Conservation (phyloP, 2,113 vertebrate genomes). For the Psettodes erumei region DNA sequence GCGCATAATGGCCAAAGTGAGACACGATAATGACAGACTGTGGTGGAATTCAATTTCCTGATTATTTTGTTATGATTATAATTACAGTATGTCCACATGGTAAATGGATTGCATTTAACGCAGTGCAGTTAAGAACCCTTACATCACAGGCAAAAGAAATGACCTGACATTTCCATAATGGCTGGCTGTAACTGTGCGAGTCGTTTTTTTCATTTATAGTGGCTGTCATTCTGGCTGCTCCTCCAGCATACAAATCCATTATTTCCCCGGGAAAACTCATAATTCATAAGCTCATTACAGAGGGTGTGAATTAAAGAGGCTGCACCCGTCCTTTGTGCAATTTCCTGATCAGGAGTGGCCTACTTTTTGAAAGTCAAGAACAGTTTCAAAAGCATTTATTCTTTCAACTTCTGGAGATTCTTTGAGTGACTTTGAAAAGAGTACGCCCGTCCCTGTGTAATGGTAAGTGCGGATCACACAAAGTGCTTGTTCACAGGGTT, state of each 20-base stretch:
- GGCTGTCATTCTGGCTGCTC: constrained; percentile 68
- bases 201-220: constrained; percentile 69
- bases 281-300: constrained; percentile 82
- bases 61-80: constrained; percentile 76
- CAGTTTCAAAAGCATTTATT: constrained; percentile 55
- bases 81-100: constrained; percentile 59
- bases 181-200: constrained; percentile 63
- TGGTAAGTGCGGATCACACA: constrained; percentile 35
- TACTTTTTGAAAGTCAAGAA: constrained; percentile 76
- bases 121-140: constrained; percentile 49
- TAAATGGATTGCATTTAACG: constrained; percentile 67
- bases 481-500: constrained; percentile 16
- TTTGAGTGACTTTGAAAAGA: constrained; percentile 68
- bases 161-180: constrained; percentile 76
- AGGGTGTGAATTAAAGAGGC: constrained; percentile 74
- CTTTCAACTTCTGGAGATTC: constrained; percentile 38
- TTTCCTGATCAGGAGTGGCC: constrained; percentile 76
- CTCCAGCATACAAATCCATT: constrained; percentile 77
- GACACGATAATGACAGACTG: constrained; percentile 29
- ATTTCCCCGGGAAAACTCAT: constrained; percentile 78
- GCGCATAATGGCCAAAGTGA: constrained; percentile 52
- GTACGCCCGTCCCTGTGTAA: constrained; percentile 27
- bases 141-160: constrained; percentile 69
- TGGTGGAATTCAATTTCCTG: constrained; percentile 63
- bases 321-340: constrained; percentile 67